Conservation (phyloP, 2,888 invertebrate species). For the Harpagoxenus sublaevis region DNA sequence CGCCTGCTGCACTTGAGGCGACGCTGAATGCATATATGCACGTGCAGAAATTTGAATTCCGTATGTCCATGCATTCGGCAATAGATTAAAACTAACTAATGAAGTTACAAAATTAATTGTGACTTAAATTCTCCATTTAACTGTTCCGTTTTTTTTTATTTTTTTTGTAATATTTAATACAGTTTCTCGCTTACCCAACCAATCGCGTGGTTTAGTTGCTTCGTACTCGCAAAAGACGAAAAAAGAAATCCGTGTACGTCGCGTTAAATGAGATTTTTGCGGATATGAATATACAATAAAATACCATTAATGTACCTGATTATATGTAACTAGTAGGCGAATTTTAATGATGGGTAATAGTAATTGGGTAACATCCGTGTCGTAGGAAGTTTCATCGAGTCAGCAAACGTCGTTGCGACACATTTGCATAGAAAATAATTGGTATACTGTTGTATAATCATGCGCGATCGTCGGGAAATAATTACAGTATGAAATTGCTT, state of each 20-base stretch:
- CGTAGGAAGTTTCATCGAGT: conserved; percentile 26
- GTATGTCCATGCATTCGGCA: background rate
- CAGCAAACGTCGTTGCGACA: conserved; percentile 1
- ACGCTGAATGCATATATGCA: background rate
- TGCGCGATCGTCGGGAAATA: background rate
- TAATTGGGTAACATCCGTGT: conserved; percentile 22
- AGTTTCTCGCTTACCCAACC: background rate
- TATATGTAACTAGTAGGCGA: conserved; percentile 6
- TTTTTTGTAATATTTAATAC: background rate
- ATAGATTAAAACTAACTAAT: background rate
- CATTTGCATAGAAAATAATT: conserved; percentile 11
- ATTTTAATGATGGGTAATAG: conserved; percentile 1
- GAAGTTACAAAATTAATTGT: background rate
- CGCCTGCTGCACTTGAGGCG: conserved; percentile 3
- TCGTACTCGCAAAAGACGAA: background rate
- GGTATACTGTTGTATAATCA: conserved; percentile 12
- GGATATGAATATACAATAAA: background rate
- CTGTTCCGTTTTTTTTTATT: background rate
- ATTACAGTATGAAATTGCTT: conserved; percentile 5
- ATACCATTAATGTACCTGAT: background rate
- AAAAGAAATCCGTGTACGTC: conserved; percentile 14
- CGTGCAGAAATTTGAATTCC: background rate
- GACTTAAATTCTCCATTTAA: background rate
- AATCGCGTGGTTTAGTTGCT: background rate
- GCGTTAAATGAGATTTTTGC: background rate